Percentiles rank a stretch among this genome's conserved stretches.
Conservation (phyloP, 2,888 invertebrate species). For the Agriopis marginaria region DNA sequence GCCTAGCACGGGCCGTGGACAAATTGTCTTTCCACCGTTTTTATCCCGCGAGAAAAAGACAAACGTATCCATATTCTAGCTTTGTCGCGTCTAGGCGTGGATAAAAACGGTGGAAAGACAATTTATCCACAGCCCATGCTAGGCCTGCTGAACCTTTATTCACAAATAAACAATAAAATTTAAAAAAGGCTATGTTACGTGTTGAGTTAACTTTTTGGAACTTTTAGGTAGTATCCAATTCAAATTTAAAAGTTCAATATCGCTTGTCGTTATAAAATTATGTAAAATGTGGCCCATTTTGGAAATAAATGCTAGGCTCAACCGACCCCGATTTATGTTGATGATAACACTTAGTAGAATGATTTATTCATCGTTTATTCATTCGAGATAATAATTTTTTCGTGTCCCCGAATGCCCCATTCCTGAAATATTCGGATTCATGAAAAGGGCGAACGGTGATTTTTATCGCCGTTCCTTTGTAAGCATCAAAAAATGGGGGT, state of each 20-base stretch:
- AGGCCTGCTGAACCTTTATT: too few relatives aligned
- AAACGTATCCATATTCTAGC: too few relatives aligned
- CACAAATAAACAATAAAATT: too few relatives aligned
- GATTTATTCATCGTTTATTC: slow-evolving; percentile 39
- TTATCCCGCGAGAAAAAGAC: too few relatives aligned
- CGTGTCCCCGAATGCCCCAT: slow-evolving; percentile 33
- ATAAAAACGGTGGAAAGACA: too few relatives aligned
- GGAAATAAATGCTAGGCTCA: slow-evolving; percentile 15
- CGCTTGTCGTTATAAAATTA: slow-evolving; percentile 2
- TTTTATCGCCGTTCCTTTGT: slow-evolving; percentile 23
- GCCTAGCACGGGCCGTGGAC: too few relatives aligned
- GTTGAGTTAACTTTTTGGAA: too few relatives aligned
- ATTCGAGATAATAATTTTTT: slow-evolving; percentile 33
- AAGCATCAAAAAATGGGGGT: slow-evolving; percentile 12
- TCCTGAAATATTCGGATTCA: slow-evolving; percentile 25
- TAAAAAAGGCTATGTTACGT: too few relatives aligned
- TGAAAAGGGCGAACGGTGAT: slow-evolving; percentile 19
- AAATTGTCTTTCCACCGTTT: too few relatives aligned
- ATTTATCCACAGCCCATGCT: too few relatives aligned
- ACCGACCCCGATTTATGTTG: slow-evolving; percentile 13
- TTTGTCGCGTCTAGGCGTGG: too few relatives aligned
- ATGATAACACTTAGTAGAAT: slow-evolving; percentile 31
- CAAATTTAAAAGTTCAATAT: slow-evolving; percentile 5
- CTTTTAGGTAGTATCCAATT: background rate
- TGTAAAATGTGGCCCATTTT: slow-evolving; percentile 4